These are phyloP conservation scores for Scaptomyza caliginosa DNA, from an alignment of 2,888 invertebrate species.

Conservation along the genomic window DNA sequence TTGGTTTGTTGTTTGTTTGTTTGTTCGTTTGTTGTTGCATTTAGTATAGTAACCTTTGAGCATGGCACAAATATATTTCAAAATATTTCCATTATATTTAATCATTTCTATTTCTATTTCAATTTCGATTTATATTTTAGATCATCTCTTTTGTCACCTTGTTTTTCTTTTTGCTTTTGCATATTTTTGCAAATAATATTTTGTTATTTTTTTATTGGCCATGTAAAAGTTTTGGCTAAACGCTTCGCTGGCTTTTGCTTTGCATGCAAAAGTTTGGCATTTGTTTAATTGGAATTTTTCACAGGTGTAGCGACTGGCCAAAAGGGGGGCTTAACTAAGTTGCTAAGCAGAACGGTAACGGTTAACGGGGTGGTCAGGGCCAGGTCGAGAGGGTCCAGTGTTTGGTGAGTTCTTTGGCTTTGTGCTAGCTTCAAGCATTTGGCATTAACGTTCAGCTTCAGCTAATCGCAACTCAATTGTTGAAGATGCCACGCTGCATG, in stretches of 20 bases:
- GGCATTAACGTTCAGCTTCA: slow-evolving; percentile 18
- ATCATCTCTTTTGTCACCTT: not conserved
- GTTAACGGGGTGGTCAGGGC: not conserved
- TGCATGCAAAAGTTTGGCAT: slow-evolving; percentile 68
- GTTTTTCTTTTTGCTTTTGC: not conserved
- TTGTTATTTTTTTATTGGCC: slow-evolving; percentile 27
- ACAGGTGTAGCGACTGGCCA: slow-evolving; percentile 23
- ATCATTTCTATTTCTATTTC: slow-evolving; percentile 20
- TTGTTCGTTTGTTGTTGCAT: not conserved
- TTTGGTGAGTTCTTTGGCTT: slow-evolving; percentile 8
- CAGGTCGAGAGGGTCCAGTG: not conserved
- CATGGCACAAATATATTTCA: slow-evolving; percentile 11
- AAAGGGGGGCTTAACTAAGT: not conserved
- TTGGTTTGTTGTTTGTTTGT: not conserved
- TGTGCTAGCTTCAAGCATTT: slow-evolving; percentile 36
- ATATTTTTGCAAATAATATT: too few relatives aligned
- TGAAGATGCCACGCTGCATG: slow-evolving; percentile 3
- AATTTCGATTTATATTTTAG: slow-evolving; percentile 8
- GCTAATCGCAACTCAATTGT: slow-evolving; percentile 26
- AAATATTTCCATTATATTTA: slow-evolving; percentile 17
- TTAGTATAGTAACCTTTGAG: not conserved
- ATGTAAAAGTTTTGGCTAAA: slow-evolving; percentile 56
- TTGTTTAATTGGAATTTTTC: slow-evolving; percentile 73
- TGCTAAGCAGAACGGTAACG: too few relatives aligned
- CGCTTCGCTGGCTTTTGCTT: slow-evolving; percentile 56